Evolutionary conservation across 2,113 vertebrate genomes (phyloP), one percentile per base, ranked within the genome.

Genomic region (Phalacrocorax brasilianus): DNA sequence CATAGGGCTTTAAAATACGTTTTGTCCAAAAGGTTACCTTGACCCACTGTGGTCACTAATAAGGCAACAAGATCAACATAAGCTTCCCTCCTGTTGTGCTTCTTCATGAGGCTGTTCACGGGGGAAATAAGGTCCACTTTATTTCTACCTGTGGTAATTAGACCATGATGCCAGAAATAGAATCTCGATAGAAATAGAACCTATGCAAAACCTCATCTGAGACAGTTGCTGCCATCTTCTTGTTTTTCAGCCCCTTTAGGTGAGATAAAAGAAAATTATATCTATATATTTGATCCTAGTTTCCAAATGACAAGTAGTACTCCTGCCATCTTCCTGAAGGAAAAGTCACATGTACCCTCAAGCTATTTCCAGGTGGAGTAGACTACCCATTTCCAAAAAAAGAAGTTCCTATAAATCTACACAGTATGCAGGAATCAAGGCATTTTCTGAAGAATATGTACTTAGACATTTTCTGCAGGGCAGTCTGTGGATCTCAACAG

Each of bases 1-100:
- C 68, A 59, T 56, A 93, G 2, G 21, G 35, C 47, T 92, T 91
- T 65, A 77, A 86, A 85, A 75, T n/a, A 28, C 65, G 18, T 92
- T 93, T 84, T 91, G 45, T 89, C 66, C 72, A n/a, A 95, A 63
- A 82, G 74, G 76, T 96, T 95, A 49, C 49, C 28, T 91, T 92
- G 89, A 77, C 91, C 56, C 62, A 49, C 7, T 33, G 40, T 45
- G 24, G 45, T 59, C 7, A 1, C 49, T 91, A 76, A 62, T 66
- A 49, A 71, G 47, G 35, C 68, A 96, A 32, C 14, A n/a, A 55
- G 44, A 89, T 52, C 68, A 81, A 63, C 35, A 15, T 44, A 63
- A 89, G 11, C 45, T 6, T 80, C 76, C 0, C 0, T 66, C 11
- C 72, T 35, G 26, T 16, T 35, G 61, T 59, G 56, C 4, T 63